Evolutionary conservation across 2,113 vertebrate species (phyloP).

Genomic region (Anas platyrhynchos): DNA sequence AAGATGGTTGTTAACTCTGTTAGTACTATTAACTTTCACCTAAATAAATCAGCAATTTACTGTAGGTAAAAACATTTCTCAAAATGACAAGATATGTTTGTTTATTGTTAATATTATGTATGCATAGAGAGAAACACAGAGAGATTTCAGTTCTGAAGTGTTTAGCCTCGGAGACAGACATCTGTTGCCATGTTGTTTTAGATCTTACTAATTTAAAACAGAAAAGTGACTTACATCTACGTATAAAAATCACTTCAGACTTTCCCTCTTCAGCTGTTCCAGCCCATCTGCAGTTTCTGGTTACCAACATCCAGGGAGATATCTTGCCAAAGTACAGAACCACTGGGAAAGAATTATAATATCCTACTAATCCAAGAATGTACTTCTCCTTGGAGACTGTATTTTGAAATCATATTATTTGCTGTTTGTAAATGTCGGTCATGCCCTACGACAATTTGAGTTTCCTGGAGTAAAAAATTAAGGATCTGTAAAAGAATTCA

Average conservation of each 20-base stretch:
- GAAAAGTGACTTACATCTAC: neutral
- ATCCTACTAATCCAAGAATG: neutral
- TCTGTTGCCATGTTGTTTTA: neutral
- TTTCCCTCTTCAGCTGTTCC: neutral
- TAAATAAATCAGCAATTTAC: neutral
- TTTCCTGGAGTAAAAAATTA: neutral
- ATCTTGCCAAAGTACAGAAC: slow-evolving; percentile 5
- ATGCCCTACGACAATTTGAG: neutral
- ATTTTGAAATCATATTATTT: slow-evolving; percentile 33
- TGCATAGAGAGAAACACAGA: neutral
- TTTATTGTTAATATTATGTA: neutral
- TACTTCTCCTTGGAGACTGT: neutral
- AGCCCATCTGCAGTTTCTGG: neutral
- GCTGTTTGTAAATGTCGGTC: slow-evolving; percentile 25
- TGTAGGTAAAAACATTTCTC: neutral
- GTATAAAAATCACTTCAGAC: neutral
- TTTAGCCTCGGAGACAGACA: neutral
- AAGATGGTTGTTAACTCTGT: neutral
- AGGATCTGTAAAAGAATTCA: neutral
- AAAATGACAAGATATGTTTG: neutral
- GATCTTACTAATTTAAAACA: neutral
- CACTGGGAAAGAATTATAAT: neutral
- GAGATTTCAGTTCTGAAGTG: slow-evolving; percentile 2
- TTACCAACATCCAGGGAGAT: neutral
- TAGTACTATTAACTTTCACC: neutral